These are phyloP conservation scores for Entomobrya multifasciata DNA, from an alignment of 2,888 invertebrate species.

Conservation along the genomic window DNA sequence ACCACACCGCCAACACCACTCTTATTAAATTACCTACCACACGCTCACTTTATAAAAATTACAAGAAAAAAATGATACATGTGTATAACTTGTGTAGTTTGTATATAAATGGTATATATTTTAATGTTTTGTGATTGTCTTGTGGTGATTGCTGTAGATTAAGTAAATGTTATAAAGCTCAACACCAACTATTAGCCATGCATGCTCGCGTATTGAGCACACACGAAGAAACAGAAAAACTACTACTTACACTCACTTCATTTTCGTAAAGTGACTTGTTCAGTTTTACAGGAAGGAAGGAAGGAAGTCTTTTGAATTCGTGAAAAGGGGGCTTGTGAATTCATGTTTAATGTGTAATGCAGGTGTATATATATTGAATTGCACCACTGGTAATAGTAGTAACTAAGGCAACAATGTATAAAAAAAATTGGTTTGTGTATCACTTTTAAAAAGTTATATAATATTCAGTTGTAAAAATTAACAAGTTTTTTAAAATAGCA, in stretches of 20 bases:
- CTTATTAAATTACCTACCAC: slow-evolving; percentile 7
- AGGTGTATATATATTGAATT: too few species aligned
- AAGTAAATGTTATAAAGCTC: background rate
- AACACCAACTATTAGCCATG: slow-evolving; percentile 45
- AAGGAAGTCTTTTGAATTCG: slow-evolving; percentile 48
- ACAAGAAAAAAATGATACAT: too few species aligned
- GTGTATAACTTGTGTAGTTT: too few species aligned
- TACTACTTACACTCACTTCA: background rate
- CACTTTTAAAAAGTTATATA: too few species aligned
- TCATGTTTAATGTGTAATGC: background rate
- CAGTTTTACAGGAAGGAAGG: slow-evolving; percentile 60
- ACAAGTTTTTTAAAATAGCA: slow-evolving; percentile 50
- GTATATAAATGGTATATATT: too few species aligned
- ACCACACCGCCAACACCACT: too few species aligned
- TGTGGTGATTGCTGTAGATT: slow-evolving; percentile 26
- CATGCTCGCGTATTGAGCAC: slow-evolving; percentile 64
- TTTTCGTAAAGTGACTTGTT: too few species aligned
- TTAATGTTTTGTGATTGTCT: too few species aligned
- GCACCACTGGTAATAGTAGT: too few species aligned
- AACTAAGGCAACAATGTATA: background rate
- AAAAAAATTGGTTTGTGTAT: slow-evolving; percentile 12
- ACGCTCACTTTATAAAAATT: slow-evolving; percentile 38
- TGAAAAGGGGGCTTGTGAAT: background rate
- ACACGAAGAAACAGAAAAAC: slow-evolving; percentile 51
- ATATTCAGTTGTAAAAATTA: background rate